Evolutionary conservation across 2,797 vertebrate species (phyloP), one percentile per base, ranked within the genome.

Genomic region (Crenuchus spilurus): DNA sequence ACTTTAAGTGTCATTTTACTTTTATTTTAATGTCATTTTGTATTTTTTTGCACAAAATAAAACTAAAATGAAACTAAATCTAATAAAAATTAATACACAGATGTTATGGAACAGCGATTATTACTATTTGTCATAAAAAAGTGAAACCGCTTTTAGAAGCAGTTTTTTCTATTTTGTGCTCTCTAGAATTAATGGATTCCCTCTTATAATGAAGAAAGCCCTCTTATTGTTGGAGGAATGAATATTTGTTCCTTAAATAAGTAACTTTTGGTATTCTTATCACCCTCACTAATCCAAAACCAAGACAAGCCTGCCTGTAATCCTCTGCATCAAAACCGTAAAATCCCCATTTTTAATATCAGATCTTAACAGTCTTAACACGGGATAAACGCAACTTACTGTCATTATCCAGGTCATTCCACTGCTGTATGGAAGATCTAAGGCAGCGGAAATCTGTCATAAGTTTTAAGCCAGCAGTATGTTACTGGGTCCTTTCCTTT

Each of bases 321-420:
- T 91, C 89, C 85, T 77, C 80, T 83, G 57, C 79, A 88, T 88
- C 86, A 90, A 84, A 91, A 80, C 87, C 85, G 86, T 85, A 83
- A 83, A 88, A 89, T 86, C 90, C 88, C 80, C 49, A 80, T 81
- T 83, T 83, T 72, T 88, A 91, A 90, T 88, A 82, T 80, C 60
- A 76, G 90, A 91, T 89, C 84, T 91, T 92, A 49, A 49, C 46
- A 20, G 91, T 89, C 84, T 91, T 91, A 58, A 58, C 55, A 58
- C 90, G 73, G 86, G 87, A 90, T 91, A 69, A 88, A 84, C 83
- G 84, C 85, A 89, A 87, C 71, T 85, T 81, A 71, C 72, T 77
- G 44, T 60, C 61, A 70, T 80, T 85, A 90, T 89, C 77, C 82
- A 89, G 88, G 86, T 89, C 87, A 70, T 20, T 33, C 80, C 70